Evolutionary conservation across 2,113 vertebrate genomes (phyloP).

Genomic region (Elephas maximus): DNA sequence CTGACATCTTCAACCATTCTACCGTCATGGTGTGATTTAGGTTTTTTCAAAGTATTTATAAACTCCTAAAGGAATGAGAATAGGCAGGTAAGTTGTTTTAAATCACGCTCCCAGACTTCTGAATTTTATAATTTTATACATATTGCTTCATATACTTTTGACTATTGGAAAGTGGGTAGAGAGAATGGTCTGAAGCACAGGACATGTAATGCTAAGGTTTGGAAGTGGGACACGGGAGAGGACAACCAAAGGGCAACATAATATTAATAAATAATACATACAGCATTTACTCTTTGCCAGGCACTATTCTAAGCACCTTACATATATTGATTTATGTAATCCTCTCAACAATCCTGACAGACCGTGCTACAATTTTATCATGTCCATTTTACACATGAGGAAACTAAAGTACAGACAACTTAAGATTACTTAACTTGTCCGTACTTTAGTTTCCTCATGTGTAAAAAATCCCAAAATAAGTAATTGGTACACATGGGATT

Average conservation of each 20-base stretch:
- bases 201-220: not conserved
- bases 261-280: not conserved
- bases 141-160: not conserved
- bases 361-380: not conserved
- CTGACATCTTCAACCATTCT: slow-evolving; percentile 36
- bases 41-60: slow-evolving; percentile 30
- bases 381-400: not conserved
- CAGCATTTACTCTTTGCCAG: not conserved
- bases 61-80: slow-evolving; percentile 46
- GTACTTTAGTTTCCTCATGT: no score
- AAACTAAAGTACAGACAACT: not conserved
- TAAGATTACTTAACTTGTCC: not conserved
- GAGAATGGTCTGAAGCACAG: not conserved
- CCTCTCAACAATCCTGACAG: not conserved
- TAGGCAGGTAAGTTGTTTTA: slow-evolving; percentile 27
- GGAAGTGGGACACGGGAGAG: not conserved
- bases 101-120: not conserved
- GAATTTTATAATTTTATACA: slow-evolving; percentile 47
- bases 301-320: not conserved
- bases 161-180: not conserved
- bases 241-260: not conserved
- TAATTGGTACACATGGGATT: not conserved
- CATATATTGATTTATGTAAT: not conserved
- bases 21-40: not conserved
- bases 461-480: not conserved